These are phyloP conservation scores for Palythoa grandiflora DNA, from an alignment of 92 coral and sea anemone species.

Conservation along the genomic window DNA sequence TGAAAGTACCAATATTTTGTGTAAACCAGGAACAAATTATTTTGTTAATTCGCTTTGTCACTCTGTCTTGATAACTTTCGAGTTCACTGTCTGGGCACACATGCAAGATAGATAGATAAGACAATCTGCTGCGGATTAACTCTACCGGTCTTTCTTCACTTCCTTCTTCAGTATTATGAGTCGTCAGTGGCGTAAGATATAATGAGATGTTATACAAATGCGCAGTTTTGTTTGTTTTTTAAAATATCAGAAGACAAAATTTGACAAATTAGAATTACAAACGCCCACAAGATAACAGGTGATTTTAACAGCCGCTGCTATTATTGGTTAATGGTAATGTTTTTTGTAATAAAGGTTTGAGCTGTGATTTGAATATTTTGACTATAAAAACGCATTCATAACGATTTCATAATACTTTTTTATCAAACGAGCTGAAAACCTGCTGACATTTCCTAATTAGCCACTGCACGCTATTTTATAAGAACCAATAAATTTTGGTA, in stretches of 20 bases:
- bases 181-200: background rate
- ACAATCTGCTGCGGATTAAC: background rate
- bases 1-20: no score
- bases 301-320: conserved; percentile 1
- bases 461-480: no score
- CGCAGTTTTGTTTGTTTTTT: conserved; percentile 9
- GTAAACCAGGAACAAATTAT: no score
- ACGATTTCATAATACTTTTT: background rate
- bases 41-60: no score
- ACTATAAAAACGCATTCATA: background rate
- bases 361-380: background rate
- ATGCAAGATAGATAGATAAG: no score
- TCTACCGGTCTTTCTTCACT: background rate
- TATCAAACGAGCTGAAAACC: no score
- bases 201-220: conserved; percentile 10
- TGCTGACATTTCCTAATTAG: no score
- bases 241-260: background rate
- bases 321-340: background rate
- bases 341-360: background rate
- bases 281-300: conserved; percentile 23
- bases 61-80: no score
- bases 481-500: no score
- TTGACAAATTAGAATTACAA: conserved; percentile 34
- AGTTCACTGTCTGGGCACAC: no score
- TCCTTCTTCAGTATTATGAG: background rate